These are phyloP conservation scores for Pyrgus malvae DNA, from an alignment of 2,888 invertebrate species.

Conservation along the genomic window DNA sequence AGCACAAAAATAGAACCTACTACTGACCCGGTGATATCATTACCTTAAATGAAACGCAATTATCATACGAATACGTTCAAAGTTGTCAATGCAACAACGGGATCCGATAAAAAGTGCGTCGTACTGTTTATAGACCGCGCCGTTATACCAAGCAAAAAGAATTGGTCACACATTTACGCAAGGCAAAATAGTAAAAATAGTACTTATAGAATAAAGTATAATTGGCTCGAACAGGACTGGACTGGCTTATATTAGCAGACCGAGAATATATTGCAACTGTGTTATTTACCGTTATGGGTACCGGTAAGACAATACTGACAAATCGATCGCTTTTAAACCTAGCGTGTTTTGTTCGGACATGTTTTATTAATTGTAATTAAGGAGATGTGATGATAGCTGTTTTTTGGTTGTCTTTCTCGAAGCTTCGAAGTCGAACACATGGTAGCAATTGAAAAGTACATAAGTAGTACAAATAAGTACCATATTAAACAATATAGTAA, in stretches of 20 bases:
- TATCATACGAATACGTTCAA: slow-evolving; percentile 17
- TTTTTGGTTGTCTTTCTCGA: not conserved
- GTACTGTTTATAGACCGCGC: slow-evolving; percentile 31
- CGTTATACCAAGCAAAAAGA: slow-evolving; percentile 39
- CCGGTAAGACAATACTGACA: slow-evolving; percentile 48
- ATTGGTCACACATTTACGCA: slow-evolving; percentile 40
- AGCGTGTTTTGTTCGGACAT: slow-evolving; percentile 15
- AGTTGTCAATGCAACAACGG: slow-evolving; percentile 20
- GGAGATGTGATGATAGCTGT: slow-evolving; percentile 14
- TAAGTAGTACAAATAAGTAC: too few species aligned
- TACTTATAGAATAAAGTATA: slow-evolving; percentile 38
- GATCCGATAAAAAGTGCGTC: slow-evolving; percentile 23
- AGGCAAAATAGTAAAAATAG: slow-evolving; percentile 40
- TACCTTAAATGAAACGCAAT: slow-evolving; percentile 24
- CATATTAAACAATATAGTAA: too few species aligned
- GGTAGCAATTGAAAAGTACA: too few species aligned
- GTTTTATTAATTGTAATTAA: slow-evolving; percentile 24
- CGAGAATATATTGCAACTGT: slow-evolving; percentile 44
- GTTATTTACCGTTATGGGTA: slow-evolving; percentile 56
- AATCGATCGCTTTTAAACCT: slow-evolving; percentile 39
- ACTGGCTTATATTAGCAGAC: slow-evolving; percentile 45
- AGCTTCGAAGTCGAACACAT: too few species aligned
- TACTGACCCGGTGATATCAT: slow-evolving; percentile 24
- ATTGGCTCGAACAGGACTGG: slow-evolving; percentile 36
- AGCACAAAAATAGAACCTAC: slow-evolving; percentile 12